Percentiles rank a stretch among this genome's conserved stretches.
Conservation (phyloP, 1,140 invertebrate species). For the Batillaria attramentaria region DNA sequence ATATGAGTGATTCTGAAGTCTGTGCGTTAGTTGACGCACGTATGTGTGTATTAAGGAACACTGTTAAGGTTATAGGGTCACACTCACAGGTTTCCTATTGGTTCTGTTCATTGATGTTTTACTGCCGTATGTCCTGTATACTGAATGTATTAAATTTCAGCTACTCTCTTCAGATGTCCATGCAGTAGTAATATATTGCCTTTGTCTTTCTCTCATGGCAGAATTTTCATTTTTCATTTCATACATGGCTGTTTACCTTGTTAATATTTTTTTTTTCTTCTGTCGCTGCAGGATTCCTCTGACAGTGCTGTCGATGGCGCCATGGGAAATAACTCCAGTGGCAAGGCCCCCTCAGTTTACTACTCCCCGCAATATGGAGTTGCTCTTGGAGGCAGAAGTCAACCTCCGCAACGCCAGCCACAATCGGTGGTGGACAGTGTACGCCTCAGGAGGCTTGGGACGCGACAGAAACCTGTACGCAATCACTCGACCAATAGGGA, state of each 20-base stretch:
- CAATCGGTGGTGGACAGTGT: background rate
- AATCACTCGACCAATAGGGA: slow-evolving; percentile 36
- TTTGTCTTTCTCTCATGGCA: background rate
- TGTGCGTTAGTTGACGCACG: too few species aligned
- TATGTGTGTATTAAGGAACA: too few species aligned
- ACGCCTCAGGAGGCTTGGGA: slow-evolving; percentile 20
- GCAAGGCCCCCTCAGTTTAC: slow-evolving; percentile 36
- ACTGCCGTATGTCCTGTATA: too few species aligned
- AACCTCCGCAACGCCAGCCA: background rate
- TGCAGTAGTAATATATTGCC: background rate
- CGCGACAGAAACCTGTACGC: background rate
- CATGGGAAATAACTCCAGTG: slow-evolving; percentile 45
- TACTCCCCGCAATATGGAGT: slow-evolving; percentile 46
- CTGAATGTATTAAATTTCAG: too few species aligned
- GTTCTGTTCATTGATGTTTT: too few species aligned
- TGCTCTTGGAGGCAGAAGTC: slow-evolving; percentile 28
- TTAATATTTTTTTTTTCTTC: background rate
- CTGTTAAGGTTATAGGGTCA: too few species aligned
- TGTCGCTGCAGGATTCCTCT: slow-evolving; percentile 35
- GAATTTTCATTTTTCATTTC: background rate
- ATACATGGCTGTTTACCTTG: background rate
- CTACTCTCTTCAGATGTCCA: background rate
- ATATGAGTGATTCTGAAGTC: too few species aligned
- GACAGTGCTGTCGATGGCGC: slow-evolving; percentile 47
- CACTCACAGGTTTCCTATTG: too few species aligned